These are phyloP conservation scores for Calypte anna DNA, from an alignment of 2,113 vertebrate genomes.

Conservation along the genomic window DNA sequence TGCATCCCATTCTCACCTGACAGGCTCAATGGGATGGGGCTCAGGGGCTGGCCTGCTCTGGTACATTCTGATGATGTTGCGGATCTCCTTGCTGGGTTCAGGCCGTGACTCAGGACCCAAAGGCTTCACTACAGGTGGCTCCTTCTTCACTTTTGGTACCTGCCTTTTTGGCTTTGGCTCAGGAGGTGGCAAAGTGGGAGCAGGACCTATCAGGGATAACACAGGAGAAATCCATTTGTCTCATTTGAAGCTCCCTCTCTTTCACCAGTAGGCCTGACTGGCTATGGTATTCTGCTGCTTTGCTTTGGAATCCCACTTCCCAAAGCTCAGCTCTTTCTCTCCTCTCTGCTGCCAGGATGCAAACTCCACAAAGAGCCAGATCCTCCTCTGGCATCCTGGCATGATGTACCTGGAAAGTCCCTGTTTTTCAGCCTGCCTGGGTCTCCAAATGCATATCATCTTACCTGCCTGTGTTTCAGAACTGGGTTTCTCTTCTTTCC, in stretches of 20 bases:
- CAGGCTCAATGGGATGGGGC: conserved; percentile 76
- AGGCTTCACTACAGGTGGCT: not conserved
- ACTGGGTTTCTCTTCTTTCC: not conserved
- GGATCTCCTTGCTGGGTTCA: conserved; percentile 86
- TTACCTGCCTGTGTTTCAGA: conserved; percentile 41
- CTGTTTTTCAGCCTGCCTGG: not conserved
- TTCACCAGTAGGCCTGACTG: not conserved
- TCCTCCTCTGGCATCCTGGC: not conserved
- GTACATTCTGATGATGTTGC: conserved; percentile 89
- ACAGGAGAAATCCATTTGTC: not conserved
- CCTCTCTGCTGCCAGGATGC: not conserved
- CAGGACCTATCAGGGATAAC: not conserved
- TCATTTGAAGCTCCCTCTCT: not conserved
- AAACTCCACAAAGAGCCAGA: not conserved
- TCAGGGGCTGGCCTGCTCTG: conserved; percentile 83
- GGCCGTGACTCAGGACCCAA: not conserved
- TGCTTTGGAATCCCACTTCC: not conserved
- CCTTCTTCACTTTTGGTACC: not conserved
- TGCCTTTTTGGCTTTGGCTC: not conserved
- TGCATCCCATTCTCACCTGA: conserved; percentile 74
- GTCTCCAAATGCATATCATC: not conserved
- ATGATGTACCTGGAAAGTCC: not conserved
- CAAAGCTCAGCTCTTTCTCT: not conserved
- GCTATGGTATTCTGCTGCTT: not conserved
- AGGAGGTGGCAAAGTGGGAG: not conserved